Evolutionary conservation across 2,797 vertebrate species (phyloP).

Genomic region (Silurus lanzhouensis): DNA sequence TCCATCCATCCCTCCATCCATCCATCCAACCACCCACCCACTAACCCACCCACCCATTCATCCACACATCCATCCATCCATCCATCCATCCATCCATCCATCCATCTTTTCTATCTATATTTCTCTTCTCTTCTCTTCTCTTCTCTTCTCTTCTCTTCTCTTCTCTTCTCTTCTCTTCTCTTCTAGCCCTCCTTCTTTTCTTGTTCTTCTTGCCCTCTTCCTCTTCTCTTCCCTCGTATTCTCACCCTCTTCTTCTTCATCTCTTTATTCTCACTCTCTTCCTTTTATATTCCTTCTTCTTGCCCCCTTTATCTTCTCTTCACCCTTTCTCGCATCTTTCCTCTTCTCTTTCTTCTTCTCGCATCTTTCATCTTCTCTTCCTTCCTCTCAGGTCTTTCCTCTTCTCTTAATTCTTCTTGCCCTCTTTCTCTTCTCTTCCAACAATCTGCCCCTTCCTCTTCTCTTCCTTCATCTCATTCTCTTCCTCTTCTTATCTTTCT

Average conservation of each 20-base stretch:
- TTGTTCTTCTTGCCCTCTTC: background rate
- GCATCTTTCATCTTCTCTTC: background rate
- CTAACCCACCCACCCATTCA: too few species aligned
- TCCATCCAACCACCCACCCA: too few species aligned
- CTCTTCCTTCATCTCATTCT: too few species aligned
- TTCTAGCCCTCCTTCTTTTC: background rate
- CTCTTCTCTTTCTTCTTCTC: background rate
- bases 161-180: background rate
- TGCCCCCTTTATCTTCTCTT: background rate
- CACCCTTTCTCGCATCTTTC: background rate
- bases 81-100: too few species aligned
- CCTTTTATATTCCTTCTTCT: background rate
- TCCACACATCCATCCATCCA: too few species aligned
- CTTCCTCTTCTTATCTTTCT: background rate
- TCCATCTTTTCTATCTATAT: background rate
- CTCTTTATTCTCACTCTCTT: background rate
- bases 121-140: background rate
- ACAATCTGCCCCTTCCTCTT: background rate
- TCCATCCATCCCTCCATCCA: too few species aligned
- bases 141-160: background rate
- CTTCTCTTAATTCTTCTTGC: background rate
- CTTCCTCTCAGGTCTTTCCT: background rate
- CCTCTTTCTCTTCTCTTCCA: background rate
- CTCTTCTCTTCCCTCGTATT: background rate
- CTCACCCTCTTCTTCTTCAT: background rate